phyloP scores from a whole-genome alignment of 2,113 vertebrate species.

The Meriones unguiculatus region DNA sequence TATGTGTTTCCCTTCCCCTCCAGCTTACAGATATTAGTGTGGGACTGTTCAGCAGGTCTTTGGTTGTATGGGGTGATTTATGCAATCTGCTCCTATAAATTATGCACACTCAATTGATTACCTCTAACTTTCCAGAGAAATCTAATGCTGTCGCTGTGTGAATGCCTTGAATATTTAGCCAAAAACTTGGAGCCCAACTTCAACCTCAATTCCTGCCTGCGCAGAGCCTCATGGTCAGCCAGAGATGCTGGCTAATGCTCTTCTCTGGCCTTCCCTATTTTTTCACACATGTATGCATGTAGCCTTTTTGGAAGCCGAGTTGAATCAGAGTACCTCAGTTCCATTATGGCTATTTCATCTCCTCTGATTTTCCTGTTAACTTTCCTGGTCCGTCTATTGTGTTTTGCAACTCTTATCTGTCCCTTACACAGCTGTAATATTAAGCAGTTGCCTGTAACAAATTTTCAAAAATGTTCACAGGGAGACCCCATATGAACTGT shows the following conservation, averaged over 20 bases:
- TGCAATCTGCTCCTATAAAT: conserved; percentile 3
- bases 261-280: neutral
- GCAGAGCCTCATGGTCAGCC: neutral
- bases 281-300: neutral
- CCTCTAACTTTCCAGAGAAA: neutral
- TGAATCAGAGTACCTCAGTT: neutral
- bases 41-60: neutral
- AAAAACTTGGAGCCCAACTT: neutral
- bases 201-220: neutral
- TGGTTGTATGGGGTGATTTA: neutral
- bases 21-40: neutral
- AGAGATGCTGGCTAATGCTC: neutral
- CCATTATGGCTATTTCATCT: neutral
- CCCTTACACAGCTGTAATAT: neutral
- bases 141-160: neutral
- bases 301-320: neutral
- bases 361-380: neutral
- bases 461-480: conserved; percentile 1
- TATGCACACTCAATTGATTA: neutral
- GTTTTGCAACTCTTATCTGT: neutral
- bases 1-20: neutral
- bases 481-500: neutral
- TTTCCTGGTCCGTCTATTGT: neutral
- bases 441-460: conserved; percentile 25
- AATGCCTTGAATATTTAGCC: neutral